Base-by-base conservation (phyloP, 1,140 invertebrate genomes). In the Trissolcus basalis region DNA sequence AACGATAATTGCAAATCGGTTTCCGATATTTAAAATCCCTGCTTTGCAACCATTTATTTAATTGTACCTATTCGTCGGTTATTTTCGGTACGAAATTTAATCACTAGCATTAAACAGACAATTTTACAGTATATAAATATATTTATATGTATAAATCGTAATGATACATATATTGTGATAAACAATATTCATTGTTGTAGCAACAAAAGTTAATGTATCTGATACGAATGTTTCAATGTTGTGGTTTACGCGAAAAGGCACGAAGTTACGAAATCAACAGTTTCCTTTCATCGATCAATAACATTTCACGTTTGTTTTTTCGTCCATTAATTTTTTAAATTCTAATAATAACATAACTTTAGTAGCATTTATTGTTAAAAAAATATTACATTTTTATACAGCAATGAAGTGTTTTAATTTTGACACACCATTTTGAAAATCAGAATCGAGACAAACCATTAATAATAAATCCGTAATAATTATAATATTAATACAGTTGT, bases 111-210 rank as follows among this genome's bases (percentile, higher is more conserved):
- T 56, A 63, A 72, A 64, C 69, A 74, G 55, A 74, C 61, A 73
- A 72, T 77, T 73, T 1, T 72, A 68, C 65, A 67, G 64, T 68
- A 60, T 59, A 65, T 75, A 73, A 59, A 72, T 71, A 78, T 72
- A 76, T 67, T 27, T 35, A 51, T 68, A 58, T 55, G 19, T 49
- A 15, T 5, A 16, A 27, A 45, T 58, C 32, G 6, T 27, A 27
- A 27, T 27, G 19, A 27, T 65, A 45, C 47, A 50, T 0, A 16
- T 49, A 45, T 39, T 9, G 14, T 27, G 19, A 27, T 27, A 27
- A 27, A 27, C 12, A 12, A 47, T 32, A 1, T 58, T 43, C 32
- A 15, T 7, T n/a, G 14, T 49, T 43, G 6, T 32, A 36, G 16
- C 45, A 45, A 71, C 32, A 14, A 50, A 71, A 71, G 49, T 45